phyloP scores from a whole-genome alignment of 1,140 invertebrate genomes.

The Kradibia gibbosae region DNA sequence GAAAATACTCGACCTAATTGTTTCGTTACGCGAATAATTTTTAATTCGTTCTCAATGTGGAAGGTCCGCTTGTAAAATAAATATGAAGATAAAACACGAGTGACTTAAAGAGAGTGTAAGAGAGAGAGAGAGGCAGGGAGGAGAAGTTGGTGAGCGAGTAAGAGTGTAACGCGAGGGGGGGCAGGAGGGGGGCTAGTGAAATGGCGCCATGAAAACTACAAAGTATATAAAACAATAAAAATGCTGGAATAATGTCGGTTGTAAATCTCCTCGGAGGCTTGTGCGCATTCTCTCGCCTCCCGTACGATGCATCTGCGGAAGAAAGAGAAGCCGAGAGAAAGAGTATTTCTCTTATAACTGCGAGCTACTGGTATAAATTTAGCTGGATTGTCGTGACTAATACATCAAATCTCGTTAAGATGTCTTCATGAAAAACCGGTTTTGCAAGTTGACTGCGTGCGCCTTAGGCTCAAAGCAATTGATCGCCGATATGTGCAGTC shows the following conservation, averaged over 20 bases:
- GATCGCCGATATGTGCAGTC: constrained; percentile 14
- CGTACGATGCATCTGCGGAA: not conserved
- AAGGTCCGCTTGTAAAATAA: not conserved
- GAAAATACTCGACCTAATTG: not conserved
- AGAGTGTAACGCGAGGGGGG: not conserved
- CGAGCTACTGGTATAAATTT: constrained; percentile 44
- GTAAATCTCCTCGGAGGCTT: constrained; percentile 30
- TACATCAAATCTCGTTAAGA: constrained; percentile 50
- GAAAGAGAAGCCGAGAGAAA: not conserved
- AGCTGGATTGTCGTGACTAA: constrained; percentile 50
- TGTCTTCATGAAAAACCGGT: constrained; percentile 50
- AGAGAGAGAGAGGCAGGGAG: constrained; percentile 7
- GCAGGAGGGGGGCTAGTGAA: not conserved
- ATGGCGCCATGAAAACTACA: constrained; percentile 25
- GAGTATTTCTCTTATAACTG: not conserved
- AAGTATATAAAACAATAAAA: constrained; percentile 45
- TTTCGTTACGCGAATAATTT: not conserved
- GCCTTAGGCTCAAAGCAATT: not conserved
- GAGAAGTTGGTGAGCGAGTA: not conserved
- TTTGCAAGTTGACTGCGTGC: constrained; percentile 11
- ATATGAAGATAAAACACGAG: not conserved
- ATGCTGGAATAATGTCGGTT: constrained; percentile 25
- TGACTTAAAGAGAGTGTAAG: not conserved
- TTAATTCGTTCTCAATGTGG: not conserved
- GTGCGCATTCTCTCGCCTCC: not conserved